Conservation (phyloP, 2,888 invertebrate species). For the Mamestra brassicae region DNA sequence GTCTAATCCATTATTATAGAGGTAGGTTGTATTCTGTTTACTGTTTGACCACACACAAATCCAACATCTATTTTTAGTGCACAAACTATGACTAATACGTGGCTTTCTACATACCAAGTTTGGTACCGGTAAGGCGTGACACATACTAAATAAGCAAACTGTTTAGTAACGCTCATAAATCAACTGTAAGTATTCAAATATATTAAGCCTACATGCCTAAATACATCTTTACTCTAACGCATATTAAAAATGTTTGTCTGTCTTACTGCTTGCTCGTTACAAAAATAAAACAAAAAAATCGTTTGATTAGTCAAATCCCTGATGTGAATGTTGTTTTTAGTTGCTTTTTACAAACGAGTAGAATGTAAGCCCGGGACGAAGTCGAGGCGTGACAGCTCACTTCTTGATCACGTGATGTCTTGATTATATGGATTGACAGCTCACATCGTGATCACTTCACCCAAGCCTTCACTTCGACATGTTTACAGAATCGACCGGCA, state of each 20-base stretch:
- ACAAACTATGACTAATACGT: slow-evolving; percentile 46
- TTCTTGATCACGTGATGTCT: too few relatives aligned
- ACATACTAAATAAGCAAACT: slow-evolving; percentile 60
- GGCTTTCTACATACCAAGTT: slow-evolving; percentile 61
- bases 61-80: slow-evolving; percentile 39
- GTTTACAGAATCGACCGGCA: too few relatives aligned
- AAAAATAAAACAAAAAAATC: too few relatives aligned
- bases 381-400: too few relatives aligned
- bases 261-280: neutral
- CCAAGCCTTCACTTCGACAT: too few relatives aligned
- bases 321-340: too few relatives aligned
- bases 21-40: neutral
- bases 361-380: too few relatives aligned
- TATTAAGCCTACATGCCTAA: slow-evolving; percentile 22
- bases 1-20: slow-evolving; percentile 5
- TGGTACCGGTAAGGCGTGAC: slow-evolving; percentile 54
- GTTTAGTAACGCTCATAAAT: slow-evolving; percentile 53
- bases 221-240: neutral
- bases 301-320: too few relatives aligned
- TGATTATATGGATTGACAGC: too few relatives aligned
- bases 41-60: slow-evolving; percentile 29
- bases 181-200: slow-evolving; percentile 32
- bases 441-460: too few relatives aligned
- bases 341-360: too few relatives aligned
- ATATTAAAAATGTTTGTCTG: neutral